Base-by-base conservation (phyloP, 37 sponge, comb jelly and placozoan species). In the Cladorhizidae sp. region DNA sequence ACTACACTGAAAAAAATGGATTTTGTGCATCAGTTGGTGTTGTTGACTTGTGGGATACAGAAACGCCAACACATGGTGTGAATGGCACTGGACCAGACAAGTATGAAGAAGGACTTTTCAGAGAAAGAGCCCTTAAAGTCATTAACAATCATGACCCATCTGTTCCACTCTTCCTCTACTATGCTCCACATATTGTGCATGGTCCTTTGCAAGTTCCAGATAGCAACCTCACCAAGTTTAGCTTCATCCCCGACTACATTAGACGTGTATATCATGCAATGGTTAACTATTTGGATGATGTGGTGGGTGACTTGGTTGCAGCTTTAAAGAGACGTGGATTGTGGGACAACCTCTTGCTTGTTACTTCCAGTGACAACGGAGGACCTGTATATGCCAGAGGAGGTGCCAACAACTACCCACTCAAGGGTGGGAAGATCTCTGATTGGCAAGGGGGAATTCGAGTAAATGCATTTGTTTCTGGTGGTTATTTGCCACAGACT, bases 121-220 rank as follows among this genome's bases (percentile, higher is more conserved):
- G n/a, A 26, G 57, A 78, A n/a, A 49, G 42, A 3, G 14, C 63
- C 15, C 40, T 78, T 11, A 65, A 78, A 37, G 32, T 78, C 1
- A 63, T 78, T 25, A 78, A 83, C n/a, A 69, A 70, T 22, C 89
- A 89, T 68, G 76, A 89, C 57, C 57, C 75, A 12, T 25, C 39
- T 25, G 29, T 17, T 1, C 90, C 90, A 55, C 82, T 88, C 55
- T 88, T 88, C 56, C 73, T 88, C 17, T 88, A 82, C 72, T 81
- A 75, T 75, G 73, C 79, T 37, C 79, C 79, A 42, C 67, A 78
- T 26, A 78, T 78, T 28, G 79, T 43, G 0, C 89, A 89, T 56
- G 20, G 67, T 29, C 80, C 80, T 23, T 42, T 72, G 22, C 67
- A 89, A 63, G 80, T 83, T 2, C 86, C 91, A 18, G 71, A 81